Conservation (phyloP, 2,888 invertebrate species). For the Epiblema foenella region DNA sequence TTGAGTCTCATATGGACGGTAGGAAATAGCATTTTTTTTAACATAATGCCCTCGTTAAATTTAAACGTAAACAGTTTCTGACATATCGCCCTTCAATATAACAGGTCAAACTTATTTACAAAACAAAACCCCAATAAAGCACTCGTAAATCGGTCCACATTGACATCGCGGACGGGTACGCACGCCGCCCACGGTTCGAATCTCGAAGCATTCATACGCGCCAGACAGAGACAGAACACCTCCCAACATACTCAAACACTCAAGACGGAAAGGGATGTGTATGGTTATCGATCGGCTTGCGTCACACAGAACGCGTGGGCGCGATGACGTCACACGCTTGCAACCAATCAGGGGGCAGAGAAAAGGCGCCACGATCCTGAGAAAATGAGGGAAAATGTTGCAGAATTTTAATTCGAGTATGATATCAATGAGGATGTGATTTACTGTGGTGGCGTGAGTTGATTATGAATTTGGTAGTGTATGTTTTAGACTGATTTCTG, state of each 20-base stretch:
- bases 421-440: slow-evolving; percentile 28
- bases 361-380: slow-evolving; percentile 77
- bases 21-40: too few relatives aligned
- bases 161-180: slow-evolving; percentile 66
- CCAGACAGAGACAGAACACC: slow-evolving; percentile 59
- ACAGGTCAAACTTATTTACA: slow-evolving; percentile 63
- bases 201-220: slow-evolving; percentile 75
- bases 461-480: background rate
- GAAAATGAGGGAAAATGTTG: slow-evolving; percentile 59
- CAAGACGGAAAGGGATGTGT: slow-evolving; percentile 57
- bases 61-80: background rate
- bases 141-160: slow-evolving; percentile 63
- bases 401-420: slow-evolving; percentile 44
- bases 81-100: background rate
- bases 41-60: too few relatives aligned
- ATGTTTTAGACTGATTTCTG: background rate
- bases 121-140: slow-evolving; percentile 65
- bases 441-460: slow-evolving; percentile 12
- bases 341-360: slow-evolving; percentile 67
- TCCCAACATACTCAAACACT: slow-evolving; percentile 23
- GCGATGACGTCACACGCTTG: slow-evolving; percentile 79
- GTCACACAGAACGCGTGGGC: slow-evolving; percentile 81
- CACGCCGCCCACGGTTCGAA: slow-evolving; percentile 79
- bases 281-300: slow-evolving; percentile 79
- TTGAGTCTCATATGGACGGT: too few relatives aligned